Conservation (phyloP, 2,797 vertebrate species). For the Xiphophorus birchmanni region DNA sequence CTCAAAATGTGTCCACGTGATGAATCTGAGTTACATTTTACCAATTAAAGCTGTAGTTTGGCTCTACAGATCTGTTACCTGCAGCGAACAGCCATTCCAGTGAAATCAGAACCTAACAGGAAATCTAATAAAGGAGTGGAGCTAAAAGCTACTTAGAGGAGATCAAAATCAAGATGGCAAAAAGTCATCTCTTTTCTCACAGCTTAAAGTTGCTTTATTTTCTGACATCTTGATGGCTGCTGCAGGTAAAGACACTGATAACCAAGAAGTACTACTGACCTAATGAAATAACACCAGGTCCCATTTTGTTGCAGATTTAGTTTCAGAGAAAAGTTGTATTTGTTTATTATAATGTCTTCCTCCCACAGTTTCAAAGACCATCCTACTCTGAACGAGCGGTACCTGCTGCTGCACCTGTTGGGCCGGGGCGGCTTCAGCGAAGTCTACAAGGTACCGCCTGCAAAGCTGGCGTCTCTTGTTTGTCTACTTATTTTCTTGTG, state of each 20-base stretch:
- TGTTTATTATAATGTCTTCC: neutral
- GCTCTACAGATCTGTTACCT: neutral
- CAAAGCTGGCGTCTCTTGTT: too few relatives aligned
- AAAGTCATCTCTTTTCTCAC: neutral
- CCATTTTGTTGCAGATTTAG: neutral
- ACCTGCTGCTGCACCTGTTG: conserved; percentile 97
- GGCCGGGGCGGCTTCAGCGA: conserved; percentile 99
- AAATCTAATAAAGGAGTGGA: neutral
- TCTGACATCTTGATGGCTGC: neutral
- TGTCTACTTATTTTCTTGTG: neutral
- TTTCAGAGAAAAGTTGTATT: neutral
- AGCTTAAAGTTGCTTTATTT: neutral
- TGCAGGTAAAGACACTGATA: neutral
- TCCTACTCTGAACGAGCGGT: conserved; percentile 96
- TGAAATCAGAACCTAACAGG: neutral
- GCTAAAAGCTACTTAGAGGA: neutral
- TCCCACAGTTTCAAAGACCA: conserved; percentile 97
- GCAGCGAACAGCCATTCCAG: neutral
- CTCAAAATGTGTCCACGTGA: neutral
- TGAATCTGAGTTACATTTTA: neutral
- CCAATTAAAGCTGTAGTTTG: neutral
- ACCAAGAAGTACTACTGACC: neutral
- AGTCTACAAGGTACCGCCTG: conserved; percentile 91
- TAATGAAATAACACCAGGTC: neutral
- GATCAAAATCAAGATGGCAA: neutral